Percentiles rank a stretch among this genome's conserved stretches.
Conservation (phyloP, 2,797 vertebrate species). For the Anguilla pacifica region DNA sequence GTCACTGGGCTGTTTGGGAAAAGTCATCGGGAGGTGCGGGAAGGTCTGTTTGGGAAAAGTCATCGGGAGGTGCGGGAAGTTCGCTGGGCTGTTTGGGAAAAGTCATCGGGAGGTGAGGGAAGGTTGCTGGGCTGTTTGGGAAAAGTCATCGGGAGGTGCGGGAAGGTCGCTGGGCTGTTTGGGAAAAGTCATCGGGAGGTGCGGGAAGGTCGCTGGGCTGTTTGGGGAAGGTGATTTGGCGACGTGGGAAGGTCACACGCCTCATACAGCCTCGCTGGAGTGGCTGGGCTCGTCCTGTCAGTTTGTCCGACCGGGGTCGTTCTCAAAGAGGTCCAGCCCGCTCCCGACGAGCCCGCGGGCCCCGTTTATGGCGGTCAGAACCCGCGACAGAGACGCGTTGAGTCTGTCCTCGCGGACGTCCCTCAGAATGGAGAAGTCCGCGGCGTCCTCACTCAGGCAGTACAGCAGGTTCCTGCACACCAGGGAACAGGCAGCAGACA, state of each 20-base stretch:
- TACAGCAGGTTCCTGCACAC: slow-evolving; percentile 86
- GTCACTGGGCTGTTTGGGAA: too few species aligned
- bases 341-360: slow-evolving; percentile 84
- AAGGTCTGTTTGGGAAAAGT: too few species aligned
- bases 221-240: background rate
- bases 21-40: too few species aligned
- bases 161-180: too few species aligned
- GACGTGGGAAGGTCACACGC: background rate
- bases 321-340: slow-evolving; percentile 87
- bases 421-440: slow-evolving; percentile 80
- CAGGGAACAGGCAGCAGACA: slow-evolving; percentile 39
- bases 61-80: too few species aligned
- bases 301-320: slow-evolving; percentile 67
- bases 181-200: too few species aligned
- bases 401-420: slow-evolving; percentile 68
- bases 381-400: slow-evolving; percentile 76
- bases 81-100: too few species aligned
- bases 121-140: too few species aligned
- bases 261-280: background rate
- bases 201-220: background rate
- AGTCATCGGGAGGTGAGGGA: too few species aligned
- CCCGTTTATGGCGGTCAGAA: slow-evolving; percentile 81
- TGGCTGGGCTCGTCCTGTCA: slow-evolving; percentile 55
- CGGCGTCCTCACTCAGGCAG: slow-evolving; percentile 75
- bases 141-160: too few species aligned